phyloP scores from a whole-genome alignment of 2,797 vertebrate species.

The Galagoides demidoff region DNA sequence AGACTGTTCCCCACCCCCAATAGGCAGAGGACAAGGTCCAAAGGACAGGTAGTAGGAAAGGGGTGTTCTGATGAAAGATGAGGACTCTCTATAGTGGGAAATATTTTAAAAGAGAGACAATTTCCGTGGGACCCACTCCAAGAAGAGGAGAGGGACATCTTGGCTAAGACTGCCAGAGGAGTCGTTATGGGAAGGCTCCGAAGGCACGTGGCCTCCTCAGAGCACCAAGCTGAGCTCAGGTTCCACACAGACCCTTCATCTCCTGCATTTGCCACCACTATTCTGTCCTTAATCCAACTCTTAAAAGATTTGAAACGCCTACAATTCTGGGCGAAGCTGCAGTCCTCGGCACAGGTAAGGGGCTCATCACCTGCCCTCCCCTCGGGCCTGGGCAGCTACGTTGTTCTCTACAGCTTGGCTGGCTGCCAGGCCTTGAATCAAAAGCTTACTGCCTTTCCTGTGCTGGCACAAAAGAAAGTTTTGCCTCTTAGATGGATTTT shows the following conservation, averaged over 20 bases:
- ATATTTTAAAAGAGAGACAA: neutral
- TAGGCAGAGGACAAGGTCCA: neutral
- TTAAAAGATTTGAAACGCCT: neutral
- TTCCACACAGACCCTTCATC: neutral
- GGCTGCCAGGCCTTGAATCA: neutral
- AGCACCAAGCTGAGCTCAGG: accelerated
- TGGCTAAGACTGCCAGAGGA: too few relatives aligned
- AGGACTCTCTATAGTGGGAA: neutral
- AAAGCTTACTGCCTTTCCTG: conserved; percentile 22
- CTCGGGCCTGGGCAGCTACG: neutral
- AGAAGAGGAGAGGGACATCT: neutral
- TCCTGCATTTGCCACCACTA: neutral
- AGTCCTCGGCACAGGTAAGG: neutral
- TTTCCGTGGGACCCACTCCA: neutral
- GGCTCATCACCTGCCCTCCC: neutral
- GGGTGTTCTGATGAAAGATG: neutral
- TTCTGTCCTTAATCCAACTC: too few relatives aligned
- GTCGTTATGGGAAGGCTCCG: neutral
- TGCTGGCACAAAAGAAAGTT: neutral
- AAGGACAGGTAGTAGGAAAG: neutral
- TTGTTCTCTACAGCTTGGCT: neutral
- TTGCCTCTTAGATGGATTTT: neutral
- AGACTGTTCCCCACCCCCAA: neutral
- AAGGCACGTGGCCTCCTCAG: accelerated
- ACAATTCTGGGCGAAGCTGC: neutral